A percentile compares a stretch with the other conserved stretches of the same genome.
Evolutionary conservation across 2,113 vertebrate species (phyloP).

Genomic region (Ploceus nigricollis): DNA sequence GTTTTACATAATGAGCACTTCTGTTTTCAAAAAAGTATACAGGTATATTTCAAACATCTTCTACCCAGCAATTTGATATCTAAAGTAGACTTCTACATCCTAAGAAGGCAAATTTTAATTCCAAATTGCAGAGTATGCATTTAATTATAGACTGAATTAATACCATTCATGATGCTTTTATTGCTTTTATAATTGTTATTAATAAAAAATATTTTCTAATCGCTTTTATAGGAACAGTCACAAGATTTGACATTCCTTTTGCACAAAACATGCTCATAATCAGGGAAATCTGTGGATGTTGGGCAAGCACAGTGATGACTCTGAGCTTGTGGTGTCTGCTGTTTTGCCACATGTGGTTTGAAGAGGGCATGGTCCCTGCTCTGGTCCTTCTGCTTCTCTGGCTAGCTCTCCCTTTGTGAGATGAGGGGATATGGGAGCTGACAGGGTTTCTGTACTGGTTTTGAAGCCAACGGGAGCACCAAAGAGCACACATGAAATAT

Average conservation of each 20-base stretch:
- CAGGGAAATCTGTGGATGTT: not conserved
- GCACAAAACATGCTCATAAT: not conserved
- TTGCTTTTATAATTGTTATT: not conserved
- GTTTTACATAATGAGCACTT: not conserved
- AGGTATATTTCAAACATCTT: not conserved
- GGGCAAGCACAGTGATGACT: not conserved
- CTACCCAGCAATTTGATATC: not conserved
- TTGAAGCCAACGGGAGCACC: not conserved
- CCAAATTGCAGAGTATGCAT: not conserved
- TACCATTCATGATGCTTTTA: not conserved
- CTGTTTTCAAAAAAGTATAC: not conserved
- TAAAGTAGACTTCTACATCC: not conserved
- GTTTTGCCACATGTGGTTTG: not conserved
- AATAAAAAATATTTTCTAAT: not conserved
- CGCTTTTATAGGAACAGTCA: not conserved
- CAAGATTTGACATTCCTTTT: not conserved
- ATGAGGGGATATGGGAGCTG: not conserved
- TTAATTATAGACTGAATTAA: constrained; percentile 2
- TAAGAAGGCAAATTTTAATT: not conserved
- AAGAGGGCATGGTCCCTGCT: not conserved
- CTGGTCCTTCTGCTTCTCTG: not conserved
- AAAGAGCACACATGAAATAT: not conserved
- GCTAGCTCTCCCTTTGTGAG: not conserved
- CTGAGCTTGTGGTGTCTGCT: not conserved
- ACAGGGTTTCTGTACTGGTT: not conserved